phyloP scores from a whole-genome alignment of 2,797 vertebrate species.

The Petrocephalus sullivani region DNA sequence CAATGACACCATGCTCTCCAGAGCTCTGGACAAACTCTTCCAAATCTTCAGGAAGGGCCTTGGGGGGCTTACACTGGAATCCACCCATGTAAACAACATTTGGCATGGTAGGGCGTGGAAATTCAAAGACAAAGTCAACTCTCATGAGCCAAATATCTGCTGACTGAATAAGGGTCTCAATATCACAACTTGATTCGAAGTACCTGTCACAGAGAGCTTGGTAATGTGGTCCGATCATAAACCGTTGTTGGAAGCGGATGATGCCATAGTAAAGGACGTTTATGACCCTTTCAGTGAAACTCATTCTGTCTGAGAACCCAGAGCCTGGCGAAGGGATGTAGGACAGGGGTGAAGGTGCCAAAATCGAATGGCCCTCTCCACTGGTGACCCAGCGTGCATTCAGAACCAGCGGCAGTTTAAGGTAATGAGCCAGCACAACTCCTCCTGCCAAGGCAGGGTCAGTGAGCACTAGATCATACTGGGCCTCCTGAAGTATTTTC shows the following conservation, averaged over 20 bases:
- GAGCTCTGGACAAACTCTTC: slow-evolving; percentile 48
- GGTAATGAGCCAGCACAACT: slow-evolving; percentile 5
- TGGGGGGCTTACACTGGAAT: slow-evolving; percentile 47
- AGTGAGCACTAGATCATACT: slow-evolving; percentile 23
- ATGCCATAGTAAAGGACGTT: background rate
- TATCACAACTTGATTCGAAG: slow-evolving; percentile 37
- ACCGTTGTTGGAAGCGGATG: background rate
- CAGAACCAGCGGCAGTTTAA: background rate
- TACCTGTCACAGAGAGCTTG: background rate
- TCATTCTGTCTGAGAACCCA: slow-evolving; percentile 15
- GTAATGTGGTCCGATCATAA: background rate
- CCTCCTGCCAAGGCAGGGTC: slow-evolving; percentile 7
- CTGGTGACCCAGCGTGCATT: slow-evolving; percentile 3
- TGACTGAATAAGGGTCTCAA: slow-evolving; percentile 26
- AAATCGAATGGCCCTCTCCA: background rate
- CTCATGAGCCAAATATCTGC: slow-evolving; percentile 56
- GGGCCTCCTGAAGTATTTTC: background rate
- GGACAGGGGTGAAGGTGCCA: slow-evolving; percentile 15
- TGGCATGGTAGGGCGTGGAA: slow-evolving; percentile 13
- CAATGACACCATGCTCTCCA: slow-evolving; percentile 45
- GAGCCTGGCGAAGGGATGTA: slow-evolving; percentile 6
- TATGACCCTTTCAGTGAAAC: background rate
- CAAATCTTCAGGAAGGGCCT: slow-evolving; percentile 43
- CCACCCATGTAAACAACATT: slow-evolving; percentile 49
- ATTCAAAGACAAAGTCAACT: slow-evolving; percentile 41